phyloP scores from a whole-genome alignment of 2,113 vertebrate species.

The Apteryx mantelli region DNA sequence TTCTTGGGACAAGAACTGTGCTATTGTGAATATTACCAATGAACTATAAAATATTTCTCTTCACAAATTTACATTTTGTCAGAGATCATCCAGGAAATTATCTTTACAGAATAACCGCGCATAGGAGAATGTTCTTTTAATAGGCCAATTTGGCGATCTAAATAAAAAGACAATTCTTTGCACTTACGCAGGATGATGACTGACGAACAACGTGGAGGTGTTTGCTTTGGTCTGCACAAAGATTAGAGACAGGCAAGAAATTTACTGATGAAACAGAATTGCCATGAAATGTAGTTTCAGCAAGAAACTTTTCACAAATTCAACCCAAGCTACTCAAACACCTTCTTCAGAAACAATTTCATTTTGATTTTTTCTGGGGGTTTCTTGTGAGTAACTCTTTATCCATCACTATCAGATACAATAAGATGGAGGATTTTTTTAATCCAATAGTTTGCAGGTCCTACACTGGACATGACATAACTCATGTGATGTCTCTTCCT shows the following conservation, averaged over 20 bases:
- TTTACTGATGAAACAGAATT: background rate
- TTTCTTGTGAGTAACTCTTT: background rate
- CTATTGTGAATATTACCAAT: slow-evolving; percentile 65
- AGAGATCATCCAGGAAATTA: background rate
- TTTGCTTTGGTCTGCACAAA: background rate
- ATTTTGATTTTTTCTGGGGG: background rate
- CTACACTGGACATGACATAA: background rate
- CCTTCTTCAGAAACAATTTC: background rate
- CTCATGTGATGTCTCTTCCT: background rate
- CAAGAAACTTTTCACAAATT: background rate
- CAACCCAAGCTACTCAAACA: background rate
- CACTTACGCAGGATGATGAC: background rate
- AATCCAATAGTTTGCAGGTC: background rate
- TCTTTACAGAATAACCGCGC: background rate
- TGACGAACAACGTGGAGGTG: background rate
- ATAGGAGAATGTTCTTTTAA: background rate
- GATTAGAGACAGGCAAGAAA: background rate
- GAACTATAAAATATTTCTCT: slow-evolving; percentile 37
- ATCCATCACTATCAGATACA: background rate
- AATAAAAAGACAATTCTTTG: background rate
- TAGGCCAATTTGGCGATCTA: background rate
- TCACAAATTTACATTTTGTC: background rate
- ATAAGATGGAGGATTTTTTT: background rate
- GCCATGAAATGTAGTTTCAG: background rate
- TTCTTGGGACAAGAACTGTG: slow-evolving; percentile 57